phyloP scores from a whole-genome alignment of 2,113 vertebrate genomes.

The Cyprinodon tularosa region DNA sequence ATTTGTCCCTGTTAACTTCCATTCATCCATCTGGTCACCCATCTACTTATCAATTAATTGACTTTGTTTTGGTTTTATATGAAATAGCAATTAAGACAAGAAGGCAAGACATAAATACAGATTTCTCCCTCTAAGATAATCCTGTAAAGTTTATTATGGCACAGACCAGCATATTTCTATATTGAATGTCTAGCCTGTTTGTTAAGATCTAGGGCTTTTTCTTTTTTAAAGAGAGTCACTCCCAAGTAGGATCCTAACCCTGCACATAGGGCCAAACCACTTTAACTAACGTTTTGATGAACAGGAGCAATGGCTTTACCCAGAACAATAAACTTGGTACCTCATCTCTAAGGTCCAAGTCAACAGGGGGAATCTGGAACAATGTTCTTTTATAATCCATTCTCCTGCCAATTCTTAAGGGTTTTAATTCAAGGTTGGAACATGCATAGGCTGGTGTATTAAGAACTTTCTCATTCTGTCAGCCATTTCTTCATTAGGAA shows the following conservation, averaged over 20 bases:
- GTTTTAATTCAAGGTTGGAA: not conserved
- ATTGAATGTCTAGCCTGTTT: not conserved
- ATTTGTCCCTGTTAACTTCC: too few species aligned
- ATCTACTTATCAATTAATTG: not conserved
- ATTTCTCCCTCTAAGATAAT: not conserved
- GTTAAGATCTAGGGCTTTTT: not conserved
- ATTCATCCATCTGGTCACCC: too few species aligned
- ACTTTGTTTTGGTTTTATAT: too few species aligned
- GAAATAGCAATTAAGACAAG: not conserved
- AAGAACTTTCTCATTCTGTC: not conserved
- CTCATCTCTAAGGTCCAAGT: not conserved
- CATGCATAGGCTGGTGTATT: not conserved
- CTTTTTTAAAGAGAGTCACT: not conserved
- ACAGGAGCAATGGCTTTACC: not conserved
- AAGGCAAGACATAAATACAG: not conserved
- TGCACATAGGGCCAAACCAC: not conserved
- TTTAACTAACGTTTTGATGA: not conserved
- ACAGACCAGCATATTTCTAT: not conserved
- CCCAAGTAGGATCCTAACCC: not conserved
- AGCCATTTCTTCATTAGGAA: not conserved
- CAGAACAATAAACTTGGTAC: too few species aligned
- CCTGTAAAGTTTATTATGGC: not conserved
- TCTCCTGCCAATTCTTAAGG: not conserved
- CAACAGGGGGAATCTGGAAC: not conserved
- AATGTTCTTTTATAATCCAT: not conserved